Conservation (phyloP, 2,888 invertebrate species). For the Euproctis similis region DNA sequence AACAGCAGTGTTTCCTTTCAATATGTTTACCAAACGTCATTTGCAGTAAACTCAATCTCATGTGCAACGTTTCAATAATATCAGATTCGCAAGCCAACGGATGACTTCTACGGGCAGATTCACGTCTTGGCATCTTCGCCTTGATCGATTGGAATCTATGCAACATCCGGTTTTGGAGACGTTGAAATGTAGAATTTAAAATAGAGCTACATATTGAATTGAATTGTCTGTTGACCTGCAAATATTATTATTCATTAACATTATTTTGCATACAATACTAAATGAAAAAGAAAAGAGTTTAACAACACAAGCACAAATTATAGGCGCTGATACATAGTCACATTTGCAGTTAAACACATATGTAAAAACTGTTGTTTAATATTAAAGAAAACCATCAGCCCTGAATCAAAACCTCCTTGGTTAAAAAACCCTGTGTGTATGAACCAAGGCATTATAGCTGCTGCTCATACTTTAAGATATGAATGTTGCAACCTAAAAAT, state of each 20-base stretch:
- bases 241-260: conserved; percentile 2
- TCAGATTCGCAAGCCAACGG: conserved; percentile 93
- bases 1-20: conserved; percentile 93
- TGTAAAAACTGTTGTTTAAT: too few species aligned
- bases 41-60: conserved; percentile 91
- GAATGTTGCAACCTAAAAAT: too few species aligned
- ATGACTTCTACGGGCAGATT: conserved; percentile 93
- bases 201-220: conserved; percentile 86
- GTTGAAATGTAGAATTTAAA: conserved; percentile 89
- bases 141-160: conserved; percentile 91
- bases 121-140: conserved; percentile 92
- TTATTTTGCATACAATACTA: background rate
- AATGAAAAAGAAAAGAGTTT: background rate
- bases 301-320: too few species aligned
- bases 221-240: conserved; percentile 87
- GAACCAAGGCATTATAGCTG: too few species aligned
- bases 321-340: too few species aligned
- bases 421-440: too few species aligned
- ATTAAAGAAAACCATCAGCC: too few species aligned
- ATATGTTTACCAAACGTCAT: conserved; percentile 97
- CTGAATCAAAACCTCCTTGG: too few species aligned
- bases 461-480: too few species aligned
- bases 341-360: too few species aligned
- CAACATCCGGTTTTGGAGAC: conserved; percentile 88
- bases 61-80: conserved; percentile 94